A percentile compares a stretch with the other conserved stretches of the same genome.
Conservation (phyloP, 2,797 vertebrate species). For the Megalops cyprinoides region DNA sequence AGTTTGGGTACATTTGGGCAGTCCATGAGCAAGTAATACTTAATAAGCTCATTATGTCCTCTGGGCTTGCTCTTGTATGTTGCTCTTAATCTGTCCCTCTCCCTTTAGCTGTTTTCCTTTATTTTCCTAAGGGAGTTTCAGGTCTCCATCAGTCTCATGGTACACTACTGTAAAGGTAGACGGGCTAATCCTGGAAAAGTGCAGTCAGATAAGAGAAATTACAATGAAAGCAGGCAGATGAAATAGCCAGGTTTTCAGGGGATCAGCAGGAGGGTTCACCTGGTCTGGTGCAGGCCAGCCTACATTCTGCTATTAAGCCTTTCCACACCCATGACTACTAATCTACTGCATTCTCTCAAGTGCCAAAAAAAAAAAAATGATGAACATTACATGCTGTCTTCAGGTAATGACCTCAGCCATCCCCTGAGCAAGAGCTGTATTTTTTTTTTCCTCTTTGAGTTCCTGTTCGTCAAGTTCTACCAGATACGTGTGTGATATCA, state of each 20-base stretch:
- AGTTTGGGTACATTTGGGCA: background rate
- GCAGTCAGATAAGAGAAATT: background rate
- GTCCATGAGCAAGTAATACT: background rate
- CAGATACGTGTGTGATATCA: background rate
- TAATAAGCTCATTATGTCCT: background rate
- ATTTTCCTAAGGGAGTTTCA: background rate
- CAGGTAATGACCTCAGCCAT: background rate
- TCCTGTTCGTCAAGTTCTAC: conserved; percentile 12
- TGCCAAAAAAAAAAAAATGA: background rate
- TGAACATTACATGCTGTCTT: background rate
- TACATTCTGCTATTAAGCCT: background rate
- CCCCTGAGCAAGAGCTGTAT: background rate
- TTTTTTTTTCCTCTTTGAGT: background rate
- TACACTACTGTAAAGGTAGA: conserved; percentile 1
- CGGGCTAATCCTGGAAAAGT: conserved; percentile 7
- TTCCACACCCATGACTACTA: background rate
- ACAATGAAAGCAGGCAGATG: conserved; percentile 7
- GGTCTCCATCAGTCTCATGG: background rate
- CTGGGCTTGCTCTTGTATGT: background rate
- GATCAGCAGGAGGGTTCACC: background rate
- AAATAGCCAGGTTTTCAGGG: background rate
- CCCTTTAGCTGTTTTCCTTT: background rate
- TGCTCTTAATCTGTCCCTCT: conserved; percentile 5
- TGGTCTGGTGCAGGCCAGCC: background rate
- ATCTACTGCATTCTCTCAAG: background rate